These are phyloP conservation scores for Sebastes glaucus DNA, from an alignment of 2,797 vertebrate species.

Conservation along the genomic window DNA sequence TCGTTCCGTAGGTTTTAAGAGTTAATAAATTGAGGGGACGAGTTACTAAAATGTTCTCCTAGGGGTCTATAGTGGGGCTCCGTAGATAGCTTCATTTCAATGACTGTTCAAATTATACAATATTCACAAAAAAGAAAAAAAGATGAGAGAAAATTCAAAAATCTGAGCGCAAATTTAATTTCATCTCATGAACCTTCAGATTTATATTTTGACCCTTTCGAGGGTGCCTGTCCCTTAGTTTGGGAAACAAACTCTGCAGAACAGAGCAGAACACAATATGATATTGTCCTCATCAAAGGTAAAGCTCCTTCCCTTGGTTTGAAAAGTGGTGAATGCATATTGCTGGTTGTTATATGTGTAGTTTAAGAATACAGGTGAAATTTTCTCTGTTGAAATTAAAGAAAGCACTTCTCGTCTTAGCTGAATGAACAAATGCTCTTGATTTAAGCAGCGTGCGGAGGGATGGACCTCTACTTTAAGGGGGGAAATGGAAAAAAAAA, in stretches of 20 bases:
- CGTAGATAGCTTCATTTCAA: neutral
- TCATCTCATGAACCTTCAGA: neutral
- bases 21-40: too few relatives aligned
- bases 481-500: conserved; percentile 45
- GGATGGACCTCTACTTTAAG: conserved; percentile 58
- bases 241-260: neutral
- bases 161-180: neutral
- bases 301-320: neutral
- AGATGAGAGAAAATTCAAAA: neutral
- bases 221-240: neutral
- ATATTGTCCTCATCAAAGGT: neutral
- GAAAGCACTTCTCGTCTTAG: conserved; percentile 10
- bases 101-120: neutral
- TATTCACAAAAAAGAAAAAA: neutral
- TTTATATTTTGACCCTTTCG: neutral
- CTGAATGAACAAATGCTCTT: conserved; percentile 22
- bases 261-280: neutral
- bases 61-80: too few relatives aligned
- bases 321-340: neutral
- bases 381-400: conserved; percentile 2
- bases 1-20: too few relatives aligned
- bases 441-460: conserved; percentile 35
- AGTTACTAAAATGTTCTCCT: too few relatives aligned
- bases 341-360: neutral
- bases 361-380: neutral